Evolutionary conservation across 2,113 vertebrate species (phyloP).

Genomic region (Oxygymnocypris stewartii): DNA sequence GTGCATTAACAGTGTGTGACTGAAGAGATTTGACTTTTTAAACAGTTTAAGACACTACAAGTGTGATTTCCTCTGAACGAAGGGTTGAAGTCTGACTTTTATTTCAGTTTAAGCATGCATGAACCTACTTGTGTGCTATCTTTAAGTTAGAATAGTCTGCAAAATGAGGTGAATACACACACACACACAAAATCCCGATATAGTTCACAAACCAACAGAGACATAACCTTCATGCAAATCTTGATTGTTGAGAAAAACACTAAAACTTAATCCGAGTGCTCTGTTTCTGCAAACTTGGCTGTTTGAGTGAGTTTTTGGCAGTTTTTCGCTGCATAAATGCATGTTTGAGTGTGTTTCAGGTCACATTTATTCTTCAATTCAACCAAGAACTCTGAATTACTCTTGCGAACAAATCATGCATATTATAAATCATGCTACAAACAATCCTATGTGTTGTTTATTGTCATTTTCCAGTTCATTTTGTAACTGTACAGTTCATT

Average conservation of each 20-base stretch:
- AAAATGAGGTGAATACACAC: not conserved
- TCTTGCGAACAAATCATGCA: not conserved
- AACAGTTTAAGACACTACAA: not conserved
- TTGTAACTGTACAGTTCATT: slow-evolving; percentile 33
- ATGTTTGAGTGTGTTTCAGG: slow-evolving; percentile 20
- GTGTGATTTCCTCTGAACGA: not conserved
- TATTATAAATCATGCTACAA: not conserved
- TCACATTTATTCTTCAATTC: not conserved
- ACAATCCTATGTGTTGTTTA: not conserved
- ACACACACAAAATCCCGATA: not conserved
- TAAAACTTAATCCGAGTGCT: not conserved
- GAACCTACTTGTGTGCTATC: not conserved
- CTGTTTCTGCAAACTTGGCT: not conserved
- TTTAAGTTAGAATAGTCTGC: not conserved
- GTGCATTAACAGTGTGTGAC: slow-evolving; percentile 9
- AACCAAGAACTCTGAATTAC: not conserved
- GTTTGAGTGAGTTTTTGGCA: not conserved
- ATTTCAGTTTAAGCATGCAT: slow-evolving; percentile 16
- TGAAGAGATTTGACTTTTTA: too few species aligned
- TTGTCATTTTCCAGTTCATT: slow-evolving; percentile 59
- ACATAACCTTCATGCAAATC: not conserved
- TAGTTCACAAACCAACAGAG: not conserved
- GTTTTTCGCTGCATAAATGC: not conserved
- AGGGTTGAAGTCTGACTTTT: not conserved
- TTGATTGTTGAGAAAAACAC: not conserved